These are phyloP conservation scores for Macropus fuliginosus DNA, from an alignment of 2,797 vertebrate genomes.

Conservation along the genomic window DNA sequence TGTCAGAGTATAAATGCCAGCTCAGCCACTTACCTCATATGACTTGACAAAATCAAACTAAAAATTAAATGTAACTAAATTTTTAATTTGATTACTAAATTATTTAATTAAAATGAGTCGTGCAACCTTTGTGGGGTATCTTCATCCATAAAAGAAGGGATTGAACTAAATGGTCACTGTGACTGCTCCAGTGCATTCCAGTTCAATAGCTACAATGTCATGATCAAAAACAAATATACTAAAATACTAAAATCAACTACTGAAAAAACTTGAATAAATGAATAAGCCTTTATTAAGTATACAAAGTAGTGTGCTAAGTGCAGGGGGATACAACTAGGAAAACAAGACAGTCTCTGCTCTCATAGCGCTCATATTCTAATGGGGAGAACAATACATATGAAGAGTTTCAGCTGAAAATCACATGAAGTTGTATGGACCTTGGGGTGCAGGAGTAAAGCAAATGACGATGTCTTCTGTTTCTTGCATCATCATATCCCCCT, in stretches of 20 bases:
- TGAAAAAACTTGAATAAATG: not conserved
- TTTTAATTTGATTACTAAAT: too few relatives aligned
- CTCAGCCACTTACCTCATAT: not conserved
- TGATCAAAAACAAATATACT: not conserved
- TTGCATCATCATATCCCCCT: not conserved
- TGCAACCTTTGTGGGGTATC: not conserved
- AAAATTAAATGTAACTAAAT: too few relatives aligned
- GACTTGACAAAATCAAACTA: not conserved
- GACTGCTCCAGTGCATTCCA: not conserved
- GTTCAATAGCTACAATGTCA: not conserved
- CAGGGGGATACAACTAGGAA: not conserved
- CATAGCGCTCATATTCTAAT: not conserved
- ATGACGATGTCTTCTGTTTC: not conserved
- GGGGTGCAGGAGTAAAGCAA: not conserved
- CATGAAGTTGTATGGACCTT: not conserved
- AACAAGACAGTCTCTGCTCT: not conserved
- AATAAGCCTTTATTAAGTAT: not conserved
- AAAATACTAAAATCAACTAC: not conserved
- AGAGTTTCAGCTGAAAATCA: not conserved
- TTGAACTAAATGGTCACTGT: not conserved
- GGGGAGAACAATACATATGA: not conserved
- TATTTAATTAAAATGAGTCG: not conserved
- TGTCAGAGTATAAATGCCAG: not conserved
- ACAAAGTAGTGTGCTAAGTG: not conserved
- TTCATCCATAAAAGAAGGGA: not conserved